Percentiles rank a stretch among this genome's conserved stretches.
Conservation (phyloP, 2,797 vertebrate genomes). For the Petrocephalus schoutedeni region DNA sequence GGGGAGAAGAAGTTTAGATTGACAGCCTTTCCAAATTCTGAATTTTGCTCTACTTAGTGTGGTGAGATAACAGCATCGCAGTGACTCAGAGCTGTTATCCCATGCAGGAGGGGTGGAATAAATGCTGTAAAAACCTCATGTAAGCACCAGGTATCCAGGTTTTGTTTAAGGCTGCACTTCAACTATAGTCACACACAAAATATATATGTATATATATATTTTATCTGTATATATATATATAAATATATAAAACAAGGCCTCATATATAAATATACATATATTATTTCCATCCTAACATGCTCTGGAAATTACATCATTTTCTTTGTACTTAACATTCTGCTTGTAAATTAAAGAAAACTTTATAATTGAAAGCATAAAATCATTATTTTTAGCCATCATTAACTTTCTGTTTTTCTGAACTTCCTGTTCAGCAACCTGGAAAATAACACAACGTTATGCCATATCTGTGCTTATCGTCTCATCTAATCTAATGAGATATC, state of each 20-base stretch:
- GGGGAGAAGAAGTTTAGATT: neutral
- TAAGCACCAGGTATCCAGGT: neutral
- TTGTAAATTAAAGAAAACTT: neutral
- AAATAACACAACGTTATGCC: neutral
- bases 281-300: neutral
- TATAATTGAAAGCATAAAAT: neutral
- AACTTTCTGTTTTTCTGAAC: slow-evolving; percentile 5
- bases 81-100: slow-evolving; percentile 1
- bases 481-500: neutral
- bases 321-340: neutral
- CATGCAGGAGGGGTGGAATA: neutral
- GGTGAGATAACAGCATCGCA: neutral
- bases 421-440: neutral
- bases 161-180: neutral
- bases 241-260: no score
- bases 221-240: neutral
- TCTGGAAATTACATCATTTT: neutral
- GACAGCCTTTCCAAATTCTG: neutral
- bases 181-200: no score
- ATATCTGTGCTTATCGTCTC: neutral
- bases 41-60: neutral
- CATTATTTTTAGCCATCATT: neutral
- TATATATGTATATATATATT: no score
- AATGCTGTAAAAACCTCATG: neutral
- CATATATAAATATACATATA: neutral